Percentiles rank a stretch among this genome's conserved stretches.
Evolutionary conservation across 2,113 vertebrate species (phyloP).

Genomic region (Paedocypris sp.): DNA sequence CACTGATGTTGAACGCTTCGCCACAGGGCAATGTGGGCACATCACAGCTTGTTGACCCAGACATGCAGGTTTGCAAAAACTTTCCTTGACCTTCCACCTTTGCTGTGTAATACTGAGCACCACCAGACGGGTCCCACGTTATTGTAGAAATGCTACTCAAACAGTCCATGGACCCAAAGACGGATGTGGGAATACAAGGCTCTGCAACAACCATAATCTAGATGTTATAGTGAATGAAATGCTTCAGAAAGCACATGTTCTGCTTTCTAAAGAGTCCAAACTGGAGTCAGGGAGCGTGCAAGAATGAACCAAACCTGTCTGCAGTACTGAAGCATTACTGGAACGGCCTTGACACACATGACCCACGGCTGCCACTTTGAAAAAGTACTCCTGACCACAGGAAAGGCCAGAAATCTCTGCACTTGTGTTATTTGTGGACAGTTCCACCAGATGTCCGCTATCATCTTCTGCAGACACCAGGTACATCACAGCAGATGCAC

Average conservation of each 20-base stretch:
- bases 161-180: conserved; percentile 52
- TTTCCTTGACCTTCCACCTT: conserved; percentile 34
- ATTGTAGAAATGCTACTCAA: conserved; percentile 51
- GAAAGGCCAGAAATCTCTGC: conserved; percentile 51
- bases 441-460: conserved; percentile 40
- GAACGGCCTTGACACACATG: conserved; percentile 45
- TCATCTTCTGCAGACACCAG: conserved; percentile 44
- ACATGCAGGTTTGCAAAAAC: conserved; percentile 43
- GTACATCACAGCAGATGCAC: conserved; percentile 47
- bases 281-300: neutral
- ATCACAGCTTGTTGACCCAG: conserved; percentile 45
- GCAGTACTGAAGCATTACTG: conserved; percentile 39
- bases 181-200: conserved; percentile 46
- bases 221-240: neutral
- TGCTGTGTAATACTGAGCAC: conserved; percentile 47
- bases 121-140: conserved; percentile 44
- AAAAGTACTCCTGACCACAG: conserved; percentile 57
- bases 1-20: conserved; percentile 46
- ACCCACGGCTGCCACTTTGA: conserved; percentile 51
- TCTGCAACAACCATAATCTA: conserved; percentile 31
- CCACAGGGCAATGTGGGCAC: conserved; percentile 52
- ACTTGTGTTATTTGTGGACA: conserved; percentile 47
- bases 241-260: neutral
- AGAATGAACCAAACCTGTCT: conserved; percentile 52
- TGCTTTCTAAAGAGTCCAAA: neutral